These are phyloP conservation scores for Cnemophilus loriae DNA, from an alignment of 2,113 vertebrate species.

Conservation along the genomic window DNA sequence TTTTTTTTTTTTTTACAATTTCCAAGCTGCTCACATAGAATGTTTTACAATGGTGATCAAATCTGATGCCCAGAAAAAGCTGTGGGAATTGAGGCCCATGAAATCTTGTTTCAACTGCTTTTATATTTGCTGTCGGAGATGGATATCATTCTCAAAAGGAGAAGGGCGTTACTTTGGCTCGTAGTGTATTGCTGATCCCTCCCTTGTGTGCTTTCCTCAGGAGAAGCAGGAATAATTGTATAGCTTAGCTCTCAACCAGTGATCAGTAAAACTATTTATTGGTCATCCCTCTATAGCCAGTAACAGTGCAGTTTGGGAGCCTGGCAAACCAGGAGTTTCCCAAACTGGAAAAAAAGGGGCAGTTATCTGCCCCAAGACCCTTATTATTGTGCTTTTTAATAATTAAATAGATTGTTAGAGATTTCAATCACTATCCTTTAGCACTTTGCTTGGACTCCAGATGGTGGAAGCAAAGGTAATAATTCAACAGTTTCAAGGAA, in stretches of 20 bases:
- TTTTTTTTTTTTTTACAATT: not conserved
- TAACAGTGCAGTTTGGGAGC: not conserved
- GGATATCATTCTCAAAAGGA: slow-evolving; percentile 48
- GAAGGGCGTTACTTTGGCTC: slow-evolving; percentile 63
- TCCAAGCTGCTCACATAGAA: slow-evolving; percentile 49
- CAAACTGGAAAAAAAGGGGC: not conserved
- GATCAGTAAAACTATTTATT: slow-evolving; percentile 24
- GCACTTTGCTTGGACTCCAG: not conserved
- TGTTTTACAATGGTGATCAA: slow-evolving; percentile 73
- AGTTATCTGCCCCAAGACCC: not conserved
- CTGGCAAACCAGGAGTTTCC: not conserved
- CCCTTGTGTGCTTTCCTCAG: slow-evolving; percentile 2
- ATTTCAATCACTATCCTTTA: not conserved
- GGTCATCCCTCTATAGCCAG: not conserved
- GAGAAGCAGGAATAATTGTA: not conserved
- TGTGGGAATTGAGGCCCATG: slow-evolving; percentile 75
- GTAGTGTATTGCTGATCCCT: slow-evolving; percentile 1
- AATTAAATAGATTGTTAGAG: not conserved
- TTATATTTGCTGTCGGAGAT: slow-evolving; percentile 60
- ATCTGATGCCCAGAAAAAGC: slow-evolving; percentile 66
- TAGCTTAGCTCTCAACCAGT: not conserved
- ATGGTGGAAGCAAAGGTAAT: not conserved
- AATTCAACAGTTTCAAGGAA: not conserved
- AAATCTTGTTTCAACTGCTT: slow-evolving; percentile 73
- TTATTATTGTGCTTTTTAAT: not conserved